Base-by-base conservation (phyloP, 2,888 invertebrate species). In the Vandiemenella viatica region DNA sequence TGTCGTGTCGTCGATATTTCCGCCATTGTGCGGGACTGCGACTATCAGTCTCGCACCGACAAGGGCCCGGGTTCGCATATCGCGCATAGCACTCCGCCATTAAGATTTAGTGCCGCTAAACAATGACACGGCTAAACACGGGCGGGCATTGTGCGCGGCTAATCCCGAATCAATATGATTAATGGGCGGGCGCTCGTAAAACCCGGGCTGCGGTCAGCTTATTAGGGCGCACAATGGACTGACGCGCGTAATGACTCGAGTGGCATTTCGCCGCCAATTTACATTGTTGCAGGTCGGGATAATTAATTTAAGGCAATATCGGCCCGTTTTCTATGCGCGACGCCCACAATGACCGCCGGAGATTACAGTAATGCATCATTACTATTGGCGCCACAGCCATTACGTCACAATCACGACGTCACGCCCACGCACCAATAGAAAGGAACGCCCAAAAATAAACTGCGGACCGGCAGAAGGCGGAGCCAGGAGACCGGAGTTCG, bases 251-350 rank as follows among this genome's bases (percentile, higher is more conserved):
- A 48, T 48, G 48, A 48, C 26, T 18, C 7, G 43, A 48, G 16
- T 43, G 48, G 48, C 21, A 48, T 48, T 48, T 43, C 32, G 48
- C 6, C 19, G 26, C 38, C 38, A 38, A 38, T 38, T 38, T 38
- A 38, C 42, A 48, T 37, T 43, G 41, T 48, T 48, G 48, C 37
- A 10, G 22, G 19, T 26, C 43, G 37, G 37, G 22, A 48, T 41
- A 48, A 48, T 48, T 48, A 48, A 48, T 48, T 48, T 43, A 32
- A 48, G 48, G 41, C 21, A 37, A 46, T 47, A 47, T 47, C 43
- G 20, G 26, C 42, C 43, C 15, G 32, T 48, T 43, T 48, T 48
- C 43, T 32, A 48, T 43, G 48, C n/a, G n/a, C n/a, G n/a, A n/a
- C n/a, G n/a, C n/a, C n/a, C n/a, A n/a, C n/a, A n/a, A n/a, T 13